Conservation (phyloP, 2,113 vertebrate genomes). For the Etheostoma spectabile region DNA sequence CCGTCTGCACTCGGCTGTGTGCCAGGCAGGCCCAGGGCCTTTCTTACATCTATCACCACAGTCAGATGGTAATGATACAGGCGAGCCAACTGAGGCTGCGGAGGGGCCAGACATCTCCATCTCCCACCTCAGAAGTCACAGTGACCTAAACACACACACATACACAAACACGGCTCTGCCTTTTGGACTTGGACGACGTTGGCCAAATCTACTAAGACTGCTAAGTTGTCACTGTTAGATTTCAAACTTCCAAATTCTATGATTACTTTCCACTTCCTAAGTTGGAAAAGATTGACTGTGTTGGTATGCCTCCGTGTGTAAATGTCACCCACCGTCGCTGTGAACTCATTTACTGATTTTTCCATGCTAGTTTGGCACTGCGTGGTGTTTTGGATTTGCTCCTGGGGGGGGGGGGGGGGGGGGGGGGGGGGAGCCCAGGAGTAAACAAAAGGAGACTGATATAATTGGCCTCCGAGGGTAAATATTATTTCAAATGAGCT, state of each 20-base stretch:
- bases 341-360: conserved; percentile 55
- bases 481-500: conserved; percentile 52
- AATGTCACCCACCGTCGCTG: conserved; percentile 44
- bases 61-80: conserved; percentile 60
- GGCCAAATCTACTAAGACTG: conserved; percentile 3
- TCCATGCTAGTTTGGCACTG: conserved; percentile 5
- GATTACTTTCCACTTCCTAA: conserved; percentile 3
- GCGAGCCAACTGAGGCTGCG: conserved; percentile 33
- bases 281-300: conserved; percentile 12
- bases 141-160: conserved; percentile 18
- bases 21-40: conserved; percentile 35
- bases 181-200: conserved; percentile 24
- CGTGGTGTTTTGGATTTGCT: conserved; percentile 24
- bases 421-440: conserved; percentile 1
- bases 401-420: not conserved
- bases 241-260: conserved; percentile 8
- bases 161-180: not conserved
- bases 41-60: conserved; percentile 58
- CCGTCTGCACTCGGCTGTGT: conserved; percentile 50
- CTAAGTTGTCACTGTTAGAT: conserved; percentile 20
- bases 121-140: conserved; percentile 46
- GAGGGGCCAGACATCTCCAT: conserved; percentile 57
- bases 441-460: conserved; percentile 61
- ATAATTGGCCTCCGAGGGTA: conserved; percentile 65
- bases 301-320: conserved; percentile 27